phyloP scores from a whole-genome alignment of 2,888 invertebrate genomes.

The Liposcelis brunnea region DNA sequence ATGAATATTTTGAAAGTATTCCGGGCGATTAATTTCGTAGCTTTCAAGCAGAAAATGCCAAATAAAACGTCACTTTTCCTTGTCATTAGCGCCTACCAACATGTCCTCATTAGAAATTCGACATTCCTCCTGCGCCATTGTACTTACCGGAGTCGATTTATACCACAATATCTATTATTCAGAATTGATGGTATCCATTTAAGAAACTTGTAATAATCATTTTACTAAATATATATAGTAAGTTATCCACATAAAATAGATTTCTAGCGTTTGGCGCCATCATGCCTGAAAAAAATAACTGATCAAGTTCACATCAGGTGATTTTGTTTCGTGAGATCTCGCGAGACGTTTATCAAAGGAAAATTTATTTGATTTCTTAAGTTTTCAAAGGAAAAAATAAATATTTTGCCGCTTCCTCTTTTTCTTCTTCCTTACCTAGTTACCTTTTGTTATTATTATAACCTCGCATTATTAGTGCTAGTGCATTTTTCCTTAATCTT shows the following conservation, averaged over 20 bases:
- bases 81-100: conserved; percentile 32
- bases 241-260: conserved; percentile 25
- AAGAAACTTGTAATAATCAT: background rate
- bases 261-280: conserved; percentile 37
- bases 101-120: conserved; percentile 36
- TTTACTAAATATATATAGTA: no score
- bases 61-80: conserved; percentile 21
- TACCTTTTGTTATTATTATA: no score
- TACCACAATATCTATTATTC: conserved; percentile 13
- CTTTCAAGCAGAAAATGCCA: no score
- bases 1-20: no score
- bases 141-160: conserved; percentile 14
- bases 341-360: conserved; percentile 17
- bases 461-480: no score
- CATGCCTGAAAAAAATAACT: conserved; percentile 35
- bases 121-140: conserved; percentile 22
- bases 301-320: conserved; percentile 31
- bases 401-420: no score
- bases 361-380: background rate
- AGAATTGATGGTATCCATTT: conserved; percentile 10
- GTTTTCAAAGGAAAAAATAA: no score
- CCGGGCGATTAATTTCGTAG: no score
- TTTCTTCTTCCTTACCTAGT: no score
- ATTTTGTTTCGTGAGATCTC: conserved; percentile 25
- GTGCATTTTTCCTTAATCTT: no score